phyloP scores from a whole-genome alignment of 2,888 invertebrate species.

The Idaea biselata region DNA sequence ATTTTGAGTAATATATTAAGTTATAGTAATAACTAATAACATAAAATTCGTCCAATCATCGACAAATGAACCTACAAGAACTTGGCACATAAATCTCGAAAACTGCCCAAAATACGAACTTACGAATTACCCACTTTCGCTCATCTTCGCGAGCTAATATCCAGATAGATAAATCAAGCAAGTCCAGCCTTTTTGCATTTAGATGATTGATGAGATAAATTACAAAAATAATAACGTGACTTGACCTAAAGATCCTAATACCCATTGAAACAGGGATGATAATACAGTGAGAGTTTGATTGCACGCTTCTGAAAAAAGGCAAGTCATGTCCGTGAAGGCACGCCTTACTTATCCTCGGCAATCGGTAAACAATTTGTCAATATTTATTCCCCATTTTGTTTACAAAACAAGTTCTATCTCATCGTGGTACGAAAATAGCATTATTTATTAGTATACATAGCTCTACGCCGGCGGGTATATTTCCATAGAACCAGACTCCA shows the following conservation, averaged over 20 bases:
- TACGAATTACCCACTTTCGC: conserved; percentile 46
- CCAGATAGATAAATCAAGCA: conserved; percentile 72
- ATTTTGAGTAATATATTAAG: no score
- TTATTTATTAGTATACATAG: not conserved
- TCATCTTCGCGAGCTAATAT: conserved; percentile 56
- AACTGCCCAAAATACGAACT: conserved; percentile 23
- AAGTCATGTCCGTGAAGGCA: conserved; percentile 53
- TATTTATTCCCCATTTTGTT: conserved; percentile 1
- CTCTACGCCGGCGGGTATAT: not conserved
- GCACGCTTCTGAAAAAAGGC: conserved; percentile 50
- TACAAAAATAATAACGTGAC: conserved; percentile 52
- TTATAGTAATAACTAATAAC: not conserved
- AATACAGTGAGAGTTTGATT: conserved; percentile 45
- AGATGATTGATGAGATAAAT: conserved; percentile 63
- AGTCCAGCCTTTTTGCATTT: conserved; percentile 60
- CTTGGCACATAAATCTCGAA: conserved; percentile 1
- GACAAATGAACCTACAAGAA: not conserved
- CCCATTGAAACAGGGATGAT: conserved; percentile 55
- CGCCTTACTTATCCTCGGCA: conserved; percentile 23
- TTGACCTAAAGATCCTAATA: conserved; percentile 48
- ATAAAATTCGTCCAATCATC: not conserved
- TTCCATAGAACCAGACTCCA: not conserved
- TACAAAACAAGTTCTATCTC: conserved; percentile 8
- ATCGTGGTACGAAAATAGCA: conserved; percentile 8
- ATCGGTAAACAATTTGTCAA: conserved; percentile 36